A percentile compares a stretch with the other conserved stretches of the same genome.
These are phyloP conservation scores for Pachypeltis micranthus DNA, from an alignment of 1,140 invertebrate genomes.

Conservation along the genomic window DNA sequence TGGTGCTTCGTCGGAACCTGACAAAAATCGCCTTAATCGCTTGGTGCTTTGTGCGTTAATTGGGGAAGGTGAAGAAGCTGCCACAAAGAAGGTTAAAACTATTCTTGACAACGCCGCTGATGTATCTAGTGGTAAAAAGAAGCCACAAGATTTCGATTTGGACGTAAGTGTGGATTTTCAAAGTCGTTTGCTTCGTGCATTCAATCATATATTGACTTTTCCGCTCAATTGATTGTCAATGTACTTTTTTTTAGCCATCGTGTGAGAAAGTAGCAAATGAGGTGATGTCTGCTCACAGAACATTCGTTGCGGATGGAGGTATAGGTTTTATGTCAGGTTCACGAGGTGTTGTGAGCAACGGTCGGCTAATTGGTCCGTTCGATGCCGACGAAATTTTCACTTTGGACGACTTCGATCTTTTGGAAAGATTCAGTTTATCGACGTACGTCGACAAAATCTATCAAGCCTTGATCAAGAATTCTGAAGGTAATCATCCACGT, in stretches of 20 bases:
- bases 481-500: conserved; percentile 21
- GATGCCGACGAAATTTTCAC: conserved; percentile 63
- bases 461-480: conserved; percentile 42
- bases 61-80: neutral
- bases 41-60: neutral
- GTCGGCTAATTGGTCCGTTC: conserved; percentile 80
- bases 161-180: neutral
- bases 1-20: conserved; percentile 26
- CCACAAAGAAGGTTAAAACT: neutral
- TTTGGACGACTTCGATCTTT: conserved; percentile 79
- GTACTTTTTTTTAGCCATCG: neutral
- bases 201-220: too few relatives aligned
- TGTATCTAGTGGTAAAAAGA: conserved; percentile 21
- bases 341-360: conserved; percentile 73
- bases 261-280: conserved; percentile 26
- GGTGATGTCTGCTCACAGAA: conserved; percentile 39
- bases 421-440: conserved; percentile 66
- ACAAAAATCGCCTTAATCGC: neutral
- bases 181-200: too few relatives aligned
- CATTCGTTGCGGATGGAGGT: conserved; percentile 40
- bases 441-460: conserved; percentile 69
- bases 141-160: neutral
- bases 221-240: conserved; percentile 9
- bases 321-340: conserved; percentile 40
- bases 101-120: conserved; percentile 17